These are phyloP conservation scores for Eupithecia exiguata DNA, from an alignment of 2,888 invertebrate species.

Conservation along the genomic window DNA sequence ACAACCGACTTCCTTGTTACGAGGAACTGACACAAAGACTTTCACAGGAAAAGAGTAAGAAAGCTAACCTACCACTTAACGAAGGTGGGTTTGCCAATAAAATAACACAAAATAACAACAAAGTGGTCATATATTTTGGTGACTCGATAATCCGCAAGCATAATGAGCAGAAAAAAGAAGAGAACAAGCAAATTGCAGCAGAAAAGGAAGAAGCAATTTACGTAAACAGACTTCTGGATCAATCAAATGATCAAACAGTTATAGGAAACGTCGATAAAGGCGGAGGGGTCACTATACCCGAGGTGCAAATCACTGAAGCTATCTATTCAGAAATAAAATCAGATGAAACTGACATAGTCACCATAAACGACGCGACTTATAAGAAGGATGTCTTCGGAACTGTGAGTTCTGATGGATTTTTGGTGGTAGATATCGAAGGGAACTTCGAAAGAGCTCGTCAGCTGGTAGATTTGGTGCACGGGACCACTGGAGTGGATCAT, in stretches of 20 bases:
- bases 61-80: conserved; percentile 59
- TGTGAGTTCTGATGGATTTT: conserved; percentile 80
- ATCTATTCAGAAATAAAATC: conserved; percentile 75
- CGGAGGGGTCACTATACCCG: conserved; percentile 60
- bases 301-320: conserved; percentile 74
- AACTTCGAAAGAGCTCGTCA: conserved; percentile 85
- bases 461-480: conserved; percentile 84
- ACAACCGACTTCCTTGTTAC: conserved; percentile 77
- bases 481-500: conserved; percentile 66
- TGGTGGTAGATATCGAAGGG: conserved; percentile 85
- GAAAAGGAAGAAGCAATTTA: conserved; percentile 76
- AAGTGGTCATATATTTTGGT: conserved; percentile 89
- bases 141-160: conserved; percentile 85
- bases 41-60: conserved; percentile 79
- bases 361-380: conserved; percentile 74
- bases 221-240: conserved; percentile 70
- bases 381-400: conserved; percentile 75
- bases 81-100: conserved; percentile 73
- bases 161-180: conserved; percentile 76
- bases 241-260: conserved; percentile 66
- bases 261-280: conserved; percentile 68
- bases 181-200: conserved; percentile 53
- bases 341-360: conserved; percentile 61
- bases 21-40: conserved; percentile 75
- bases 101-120: conserved; percentile 83